Evolutionary conservation across 2,888 invertebrate genomes (phyloP).

Genomic region (Cybosia mesomella): DNA sequence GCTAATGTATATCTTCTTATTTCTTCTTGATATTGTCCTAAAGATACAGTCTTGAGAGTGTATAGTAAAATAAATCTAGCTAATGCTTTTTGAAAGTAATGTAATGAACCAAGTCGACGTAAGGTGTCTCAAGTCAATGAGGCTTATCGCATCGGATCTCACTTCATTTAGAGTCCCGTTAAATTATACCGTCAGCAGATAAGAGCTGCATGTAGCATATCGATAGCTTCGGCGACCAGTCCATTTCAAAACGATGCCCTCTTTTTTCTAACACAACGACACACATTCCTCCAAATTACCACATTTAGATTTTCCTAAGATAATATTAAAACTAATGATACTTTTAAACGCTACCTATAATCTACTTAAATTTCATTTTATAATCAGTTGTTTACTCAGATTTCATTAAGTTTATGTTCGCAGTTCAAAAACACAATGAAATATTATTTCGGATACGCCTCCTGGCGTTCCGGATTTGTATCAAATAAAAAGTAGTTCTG

Average conservation of each 20-base stretch:
- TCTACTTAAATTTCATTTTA: conserved; percentile 34
- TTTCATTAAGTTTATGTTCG: conserved; percentile 57
- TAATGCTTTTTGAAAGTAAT: conserved; percentile 71
- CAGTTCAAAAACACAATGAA: conserved; percentile 70
- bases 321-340: conserved; percentile 67
- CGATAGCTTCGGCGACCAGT: conserved; percentile 67
- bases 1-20: not conserved
- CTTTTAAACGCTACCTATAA: conserved; percentile 58
- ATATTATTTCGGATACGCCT: conserved; percentile 76
- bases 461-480: conserved; percentile 78
- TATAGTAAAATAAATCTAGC: conserved; percentile 71
- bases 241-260: conserved; percentile 65
- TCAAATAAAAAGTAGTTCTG: conserved; percentile 77
- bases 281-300: conserved; percentile 73
- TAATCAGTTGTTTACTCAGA: conserved; percentile 42
- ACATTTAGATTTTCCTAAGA: conserved; percentile 76
- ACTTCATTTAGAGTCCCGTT: conserved; percentile 84
- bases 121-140: conserved; percentile 78
- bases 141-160: conserved; percentile 84
- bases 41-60: conserved; percentile 48
- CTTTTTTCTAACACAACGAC: conserved; percentile 70
- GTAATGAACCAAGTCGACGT: conserved; percentile 75
- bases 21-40: conserved; percentile 43
- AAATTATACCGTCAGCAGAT: conserved; percentile 80
- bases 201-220: conserved; percentile 76